Conservation (phyloP, 2,113 vertebrate genomes). For the Natator depressus region DNA sequence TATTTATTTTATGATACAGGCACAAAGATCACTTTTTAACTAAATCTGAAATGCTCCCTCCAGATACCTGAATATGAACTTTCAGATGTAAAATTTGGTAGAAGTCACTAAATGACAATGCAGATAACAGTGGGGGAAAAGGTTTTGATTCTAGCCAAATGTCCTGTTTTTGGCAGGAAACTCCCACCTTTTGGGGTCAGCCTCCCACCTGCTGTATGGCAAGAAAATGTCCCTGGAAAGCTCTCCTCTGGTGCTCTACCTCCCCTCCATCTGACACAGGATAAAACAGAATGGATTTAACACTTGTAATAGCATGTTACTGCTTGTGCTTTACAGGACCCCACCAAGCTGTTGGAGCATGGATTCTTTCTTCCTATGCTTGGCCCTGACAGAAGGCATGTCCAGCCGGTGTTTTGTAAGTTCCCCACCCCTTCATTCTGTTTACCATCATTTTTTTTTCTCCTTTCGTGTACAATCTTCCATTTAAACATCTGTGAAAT, state of each 20-base stretch:
- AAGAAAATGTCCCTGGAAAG: background rate
- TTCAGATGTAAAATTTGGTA: background rate
- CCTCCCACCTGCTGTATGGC: background rate
- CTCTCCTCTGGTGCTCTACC: background rate
- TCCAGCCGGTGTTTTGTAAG: background rate
- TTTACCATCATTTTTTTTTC: background rate
- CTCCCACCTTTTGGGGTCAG: background rate
- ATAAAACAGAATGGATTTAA: background rate
- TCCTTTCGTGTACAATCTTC: background rate
- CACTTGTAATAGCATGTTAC: background rate
- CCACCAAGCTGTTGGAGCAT: background rate
- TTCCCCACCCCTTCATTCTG: background rate
- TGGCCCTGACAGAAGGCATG: background rate
- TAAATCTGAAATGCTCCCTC: background rate
- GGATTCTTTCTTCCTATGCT: rapidly evolving
- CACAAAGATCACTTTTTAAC: background rate
- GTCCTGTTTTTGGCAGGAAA: background rate
- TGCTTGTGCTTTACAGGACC: rapidly evolving
- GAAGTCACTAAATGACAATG: background rate
- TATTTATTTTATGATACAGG: background rate
- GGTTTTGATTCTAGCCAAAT: background rate
- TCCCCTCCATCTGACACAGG: background rate
- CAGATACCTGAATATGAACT: background rate
- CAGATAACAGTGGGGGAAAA: background rate
- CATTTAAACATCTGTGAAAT: background rate